Evolutionary conservation across 1,140 invertebrate genomes (phyloP), one percentile per base, ranked within the genome.

Genomic region (Heliconius hermathena): DNA sequence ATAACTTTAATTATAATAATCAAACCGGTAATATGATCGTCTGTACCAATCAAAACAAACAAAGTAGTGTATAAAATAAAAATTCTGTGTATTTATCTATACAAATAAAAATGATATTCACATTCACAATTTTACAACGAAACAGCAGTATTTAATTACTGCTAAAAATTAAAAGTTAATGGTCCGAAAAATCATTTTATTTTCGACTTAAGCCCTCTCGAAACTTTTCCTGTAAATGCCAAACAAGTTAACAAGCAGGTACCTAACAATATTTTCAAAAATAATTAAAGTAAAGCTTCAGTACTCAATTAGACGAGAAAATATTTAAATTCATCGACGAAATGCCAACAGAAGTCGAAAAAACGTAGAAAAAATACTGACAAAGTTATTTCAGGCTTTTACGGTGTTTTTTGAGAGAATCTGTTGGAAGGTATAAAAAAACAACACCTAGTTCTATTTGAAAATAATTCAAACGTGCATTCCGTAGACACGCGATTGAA

Each of bases 391-490:
- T 66, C 22, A 29, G 22, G 60, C 13, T 66, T 66, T 66, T 66
- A 22, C 60, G 26, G n/a, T 66, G 13, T 29, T 29, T 66, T 66
- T 66, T 66, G 60, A 29, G 22, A 22, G 22, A 66, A 66, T 60
- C 54, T 11, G 54, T 22, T 60, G 54, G n/a, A 0, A 29, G 1
- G 13, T 16, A 26, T 8, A 29, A 66, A 66, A 60, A 66, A 66
- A 13, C 3, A 16, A 66, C 9, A 26, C 11, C 22, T 66, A 29
- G 8, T 66, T 66, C 20, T 66, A 26, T 66, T 66, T 66, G 60
- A 66, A 26, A 26, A 66, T 66, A 26, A 66, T 66, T 66, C 60
- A 66, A 29, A 66, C 9, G 60, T 66, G 22, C 60, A 66, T 66
- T 66, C 26, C 60, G 26, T 66, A n/a, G 60, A 66, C 60, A 16